Evolutionary conservation across 1,140 invertebrate genomes (phyloP).

Genomic region (Holotrichia oblita): DNA sequence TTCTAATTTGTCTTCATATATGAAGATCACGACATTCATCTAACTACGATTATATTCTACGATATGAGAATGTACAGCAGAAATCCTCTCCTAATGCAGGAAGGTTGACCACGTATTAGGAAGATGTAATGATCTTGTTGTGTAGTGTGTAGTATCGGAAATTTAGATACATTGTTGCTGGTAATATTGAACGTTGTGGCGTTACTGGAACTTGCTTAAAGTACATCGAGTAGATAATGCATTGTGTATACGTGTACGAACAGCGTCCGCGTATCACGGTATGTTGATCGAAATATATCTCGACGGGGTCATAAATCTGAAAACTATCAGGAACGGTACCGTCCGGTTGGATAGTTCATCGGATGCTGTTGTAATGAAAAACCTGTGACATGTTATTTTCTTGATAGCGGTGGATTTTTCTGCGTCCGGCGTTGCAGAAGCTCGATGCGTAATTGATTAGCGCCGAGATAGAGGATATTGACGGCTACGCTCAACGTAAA

Average conservation of each 20-base stretch:
- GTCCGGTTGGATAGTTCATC: neutral
- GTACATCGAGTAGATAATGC: constrained; percentile 16
- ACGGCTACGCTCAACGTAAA: neutral
- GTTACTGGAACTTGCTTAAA: constrained; percentile 1
- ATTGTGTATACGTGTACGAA: neutral
- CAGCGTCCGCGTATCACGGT: neutral
- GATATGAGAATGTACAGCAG: neutral
- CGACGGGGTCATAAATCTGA: constrained; percentile 10
- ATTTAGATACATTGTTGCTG: neutral
- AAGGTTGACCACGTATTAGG: neutral
- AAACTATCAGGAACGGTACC: neutral
- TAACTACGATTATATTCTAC: neutral
- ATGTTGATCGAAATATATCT: constrained; percentile 16
- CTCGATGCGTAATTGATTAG: constrained; percentile 2
- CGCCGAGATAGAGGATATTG: neutral
- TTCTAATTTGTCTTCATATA: neutral
- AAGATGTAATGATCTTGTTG: constrained; percentile 11
- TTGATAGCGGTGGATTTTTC: constrained; percentile 16
- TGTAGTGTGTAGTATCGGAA: neutral
- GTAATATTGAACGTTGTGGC: neutral
- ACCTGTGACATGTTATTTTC: constrained; percentile 13
- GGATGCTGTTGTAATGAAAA: neutral
- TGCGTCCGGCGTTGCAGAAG: neutral
- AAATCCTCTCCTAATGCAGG: neutral
- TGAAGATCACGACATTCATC: neutral